Evolutionary conservation across 2,888 invertebrate genomes (phyloP), one percentile per base, ranked within the genome.

Genomic region (Zhuqinia jingwanae): DNA sequence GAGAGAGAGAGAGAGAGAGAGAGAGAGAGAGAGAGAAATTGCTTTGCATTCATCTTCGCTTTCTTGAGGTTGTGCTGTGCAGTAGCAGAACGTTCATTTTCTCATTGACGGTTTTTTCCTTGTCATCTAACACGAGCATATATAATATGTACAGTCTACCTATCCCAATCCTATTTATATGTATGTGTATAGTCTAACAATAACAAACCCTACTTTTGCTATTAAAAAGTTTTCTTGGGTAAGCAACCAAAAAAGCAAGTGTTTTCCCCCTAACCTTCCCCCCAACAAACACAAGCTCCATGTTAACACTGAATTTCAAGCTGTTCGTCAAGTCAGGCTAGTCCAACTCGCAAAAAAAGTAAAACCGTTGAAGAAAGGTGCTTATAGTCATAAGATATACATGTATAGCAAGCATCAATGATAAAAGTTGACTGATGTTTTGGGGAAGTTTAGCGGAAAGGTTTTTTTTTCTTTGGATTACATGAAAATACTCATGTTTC

Each of bases 11-110:
- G n/a, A n/a, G n/a, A n/a, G n/a, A n/a, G n/a, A n/a, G n/a, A n/a
- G n/a, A n/a, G n/a, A n/a, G n/a, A n/a, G n/a, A n/a, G n/a, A 77
- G 88, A 84, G 89, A 88, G 88, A 88, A 88, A 89, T 89, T 88
- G 87, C 88, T 73, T 80, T 60, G 73, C 83, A 79, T 80, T 80
- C 79, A 85, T 85, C 79, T 36, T 36, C 36, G 3, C 8, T 36
- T 36, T 36, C 36, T 85, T 79, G 36, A 13, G 30, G 73, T 84
- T 79, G 77, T 79, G 70, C 22, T 73, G 30, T 53, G 53, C 10
- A 82, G 68, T 53, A 85, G 76, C 65, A 78, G 25, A 83, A 79
- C 75, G 82, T 75, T 83, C 85, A 58, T 83, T 87, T 87, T 68
- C 68, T 86, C 86, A 87, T 89, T 89, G 87, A 85, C n/a, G n/a